A percentile compares a stretch with the other conserved stretches of the same genome.
Conservation (phyloP, 2,113 vertebrate species). For the Beaufortia kweichowensis region DNA sequence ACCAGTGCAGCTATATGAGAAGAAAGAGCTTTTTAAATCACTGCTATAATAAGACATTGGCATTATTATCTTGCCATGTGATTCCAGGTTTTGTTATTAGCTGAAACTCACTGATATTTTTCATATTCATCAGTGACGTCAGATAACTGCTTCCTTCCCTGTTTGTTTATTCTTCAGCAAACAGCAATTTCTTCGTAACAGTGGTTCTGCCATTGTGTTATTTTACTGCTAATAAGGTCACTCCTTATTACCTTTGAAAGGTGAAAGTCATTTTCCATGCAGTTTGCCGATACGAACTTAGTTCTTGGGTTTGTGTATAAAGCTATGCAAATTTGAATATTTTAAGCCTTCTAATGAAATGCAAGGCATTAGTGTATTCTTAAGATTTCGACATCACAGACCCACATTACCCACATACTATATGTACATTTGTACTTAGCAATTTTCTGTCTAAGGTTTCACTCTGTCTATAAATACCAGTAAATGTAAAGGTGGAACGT, state of each 20-base stretch:
- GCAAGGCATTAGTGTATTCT: too few species aligned
- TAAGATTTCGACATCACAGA: too few species aligned
- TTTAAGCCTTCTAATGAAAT: conserved; percentile 1
- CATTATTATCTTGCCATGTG: conserved; percentile 15
- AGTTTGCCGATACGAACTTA: conserved; percentile 5
- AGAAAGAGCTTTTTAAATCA: not conserved
- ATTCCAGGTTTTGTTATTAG: conserved; percentile 18
- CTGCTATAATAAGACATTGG: not conserved
- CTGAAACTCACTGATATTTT: not conserved
- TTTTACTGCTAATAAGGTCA: conserved; percentile 41
- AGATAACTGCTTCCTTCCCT: not conserved
- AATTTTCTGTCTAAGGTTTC: too few species aligned
- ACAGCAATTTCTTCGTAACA: not conserved
- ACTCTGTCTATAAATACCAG: too few species aligned
- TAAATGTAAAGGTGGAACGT: not conserved
- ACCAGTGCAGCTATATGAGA: not conserved
- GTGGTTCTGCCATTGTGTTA: conserved; percentile 24
- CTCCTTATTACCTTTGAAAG: conserved; percentile 18
- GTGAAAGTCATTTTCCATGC: conserved; percentile 8
- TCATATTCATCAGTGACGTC: conserved; percentile 33
- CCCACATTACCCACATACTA: too few species aligned
- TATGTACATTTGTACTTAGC: too few species aligned
- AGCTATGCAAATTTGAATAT: not conserved
- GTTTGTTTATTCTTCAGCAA: not conserved
- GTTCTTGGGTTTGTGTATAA: not conserved